Conservation (phyloP, 2,888 invertebrate genomes). For the Phorcus lineatus region DNA sequence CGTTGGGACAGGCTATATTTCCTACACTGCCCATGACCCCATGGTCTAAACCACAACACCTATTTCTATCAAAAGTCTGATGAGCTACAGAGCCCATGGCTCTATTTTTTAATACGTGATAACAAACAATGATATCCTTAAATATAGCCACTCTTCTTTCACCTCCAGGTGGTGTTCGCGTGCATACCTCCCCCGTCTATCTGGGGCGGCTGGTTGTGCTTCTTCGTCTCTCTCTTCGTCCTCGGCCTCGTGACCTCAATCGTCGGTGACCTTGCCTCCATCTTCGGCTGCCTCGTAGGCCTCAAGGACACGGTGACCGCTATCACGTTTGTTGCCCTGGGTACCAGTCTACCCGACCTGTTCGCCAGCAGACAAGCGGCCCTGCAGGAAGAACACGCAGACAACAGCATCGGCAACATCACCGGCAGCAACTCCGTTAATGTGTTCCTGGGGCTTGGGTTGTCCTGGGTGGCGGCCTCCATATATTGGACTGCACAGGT, state of each 20-base stretch:
- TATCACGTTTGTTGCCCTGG: conserved; percentile 78
- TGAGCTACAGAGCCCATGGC: too few relatives aligned
- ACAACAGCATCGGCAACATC: conserved; percentile 80
- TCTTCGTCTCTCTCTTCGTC: conserved; percentile 77
- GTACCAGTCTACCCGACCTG: conserved; percentile 79
- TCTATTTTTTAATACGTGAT: too few relatives aligned
- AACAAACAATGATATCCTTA: too few relatives aligned
- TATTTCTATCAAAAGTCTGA: too few relatives aligned
- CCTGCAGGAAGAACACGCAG: conserved; percentile 78
- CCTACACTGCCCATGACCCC: too few relatives aligned
- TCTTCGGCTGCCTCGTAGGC: conserved; percentile 80
- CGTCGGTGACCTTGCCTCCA: conserved; percentile 79
- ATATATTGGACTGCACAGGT: conserved; percentile 75
- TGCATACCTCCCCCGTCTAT: conserved; percentile 78
- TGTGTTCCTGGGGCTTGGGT: conserved; percentile 80
- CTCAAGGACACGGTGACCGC: conserved; percentile 78
- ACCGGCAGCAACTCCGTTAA: conserved; percentile 81
- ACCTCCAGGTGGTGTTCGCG: conserved; percentile 76
- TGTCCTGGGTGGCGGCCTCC: conserved; percentile 80
- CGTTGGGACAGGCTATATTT: too few relatives aligned
- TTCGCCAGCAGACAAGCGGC: conserved; percentile 80
- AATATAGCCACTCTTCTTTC: not conserved
- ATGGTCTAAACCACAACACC: too few relatives aligned
- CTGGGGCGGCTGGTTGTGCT: conserved; percentile 80
- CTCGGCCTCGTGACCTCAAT: conserved; percentile 80